These are phyloP conservation scores for Portevinia maculata DNA, from an alignment of 2,888 invertebrate genomes.

Conservation along the genomic window DNA sequence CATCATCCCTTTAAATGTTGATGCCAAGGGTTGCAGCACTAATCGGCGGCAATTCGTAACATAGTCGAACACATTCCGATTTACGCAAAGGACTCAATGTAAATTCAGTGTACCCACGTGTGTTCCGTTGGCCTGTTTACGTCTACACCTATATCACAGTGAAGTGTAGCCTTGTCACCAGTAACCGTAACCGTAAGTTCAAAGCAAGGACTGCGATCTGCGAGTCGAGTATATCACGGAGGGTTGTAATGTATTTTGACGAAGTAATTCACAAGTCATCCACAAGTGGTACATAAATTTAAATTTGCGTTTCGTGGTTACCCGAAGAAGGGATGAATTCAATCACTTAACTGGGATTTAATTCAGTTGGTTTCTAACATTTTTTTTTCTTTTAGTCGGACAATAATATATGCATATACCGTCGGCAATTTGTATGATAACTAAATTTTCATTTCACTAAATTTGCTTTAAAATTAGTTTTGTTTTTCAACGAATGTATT, in stretches of 20 bases:
- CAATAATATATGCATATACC: background rate
- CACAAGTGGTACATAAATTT: conserved; percentile 73
- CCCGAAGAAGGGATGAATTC: conserved; percentile 41
- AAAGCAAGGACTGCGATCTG: conserved; percentile 4
- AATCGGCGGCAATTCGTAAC: conserved; percentile 50
- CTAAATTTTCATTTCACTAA: background rate
- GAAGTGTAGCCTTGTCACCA: conserved; percentile 41
- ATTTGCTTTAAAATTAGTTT: background rate
- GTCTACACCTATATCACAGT: conserved; percentile 9
- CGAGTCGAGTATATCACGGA: conserved; percentile 2
- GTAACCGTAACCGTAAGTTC: conserved; percentile 24
- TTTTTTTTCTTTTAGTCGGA: conserved; percentile 3
- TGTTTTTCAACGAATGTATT: background rate
- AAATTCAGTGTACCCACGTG: conserved; percentile 50
- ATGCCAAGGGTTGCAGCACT: conserved; percentile 61
- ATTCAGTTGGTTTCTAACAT: conserved; percentile 21
- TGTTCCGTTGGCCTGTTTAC: conserved; percentile 32
- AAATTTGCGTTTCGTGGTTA: conserved; percentile 41
- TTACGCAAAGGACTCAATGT: conserved; percentile 51
- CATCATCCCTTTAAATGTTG: conserved; percentile 47
- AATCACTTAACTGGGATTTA: conserved; percentile 59
- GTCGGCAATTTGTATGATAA: conserved; percentile 4
- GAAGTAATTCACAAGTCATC: conserved; percentile 69
- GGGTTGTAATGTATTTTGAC: conserved; percentile 64
- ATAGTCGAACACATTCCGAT: conserved; percentile 42